phyloP scores from a whole-genome alignment of 2,888 invertebrate genomes.

The Lamellibrachia satsuma region DNA sequence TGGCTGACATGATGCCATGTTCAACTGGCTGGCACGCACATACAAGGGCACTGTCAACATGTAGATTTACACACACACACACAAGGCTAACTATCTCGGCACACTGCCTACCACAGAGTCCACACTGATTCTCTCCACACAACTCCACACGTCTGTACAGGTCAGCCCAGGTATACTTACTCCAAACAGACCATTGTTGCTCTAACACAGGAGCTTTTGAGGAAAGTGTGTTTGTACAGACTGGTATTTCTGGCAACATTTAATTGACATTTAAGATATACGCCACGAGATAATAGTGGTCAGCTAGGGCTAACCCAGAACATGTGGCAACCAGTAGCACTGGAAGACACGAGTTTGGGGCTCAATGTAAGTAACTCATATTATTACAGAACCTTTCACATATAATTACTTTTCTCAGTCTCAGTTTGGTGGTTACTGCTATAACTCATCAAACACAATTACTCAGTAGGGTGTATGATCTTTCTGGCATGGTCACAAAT shows the following conservation, averaged over 20 bases:
- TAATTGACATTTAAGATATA: neutral
- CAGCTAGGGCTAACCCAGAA: neutral
- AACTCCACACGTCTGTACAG: conserved; percentile 8
- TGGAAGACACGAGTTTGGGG: conserved; percentile 14
- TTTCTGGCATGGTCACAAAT: conserved; percentile 21
- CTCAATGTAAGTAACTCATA: conserved; percentile 18
- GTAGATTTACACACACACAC: neutral
- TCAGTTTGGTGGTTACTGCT: neutral
- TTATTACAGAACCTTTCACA: neutral
- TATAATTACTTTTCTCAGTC: conserved; percentile 19
- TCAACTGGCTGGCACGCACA: neutral
- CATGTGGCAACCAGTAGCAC: conserved; percentile 13
- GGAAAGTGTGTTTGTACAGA: neutral
- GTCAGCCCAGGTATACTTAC: neutral
- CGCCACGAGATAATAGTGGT: too few relatives aligned
- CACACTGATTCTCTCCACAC: conserved; percentile 20
- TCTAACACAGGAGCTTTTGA: neutral
- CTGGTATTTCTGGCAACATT: neutral
- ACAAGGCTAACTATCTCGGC: neutral
- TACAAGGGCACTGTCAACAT: neutral
- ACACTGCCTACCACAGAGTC: neutral
- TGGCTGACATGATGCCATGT: neutral
- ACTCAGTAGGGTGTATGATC: conserved; percentile 6
- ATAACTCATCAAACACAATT: too few relatives aligned
- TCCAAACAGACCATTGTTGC: conserved; percentile 17